These are phyloP conservation scores for Pocota personata DNA, from an alignment of 2,888 invertebrate species.

Conservation along the genomic window DNA sequence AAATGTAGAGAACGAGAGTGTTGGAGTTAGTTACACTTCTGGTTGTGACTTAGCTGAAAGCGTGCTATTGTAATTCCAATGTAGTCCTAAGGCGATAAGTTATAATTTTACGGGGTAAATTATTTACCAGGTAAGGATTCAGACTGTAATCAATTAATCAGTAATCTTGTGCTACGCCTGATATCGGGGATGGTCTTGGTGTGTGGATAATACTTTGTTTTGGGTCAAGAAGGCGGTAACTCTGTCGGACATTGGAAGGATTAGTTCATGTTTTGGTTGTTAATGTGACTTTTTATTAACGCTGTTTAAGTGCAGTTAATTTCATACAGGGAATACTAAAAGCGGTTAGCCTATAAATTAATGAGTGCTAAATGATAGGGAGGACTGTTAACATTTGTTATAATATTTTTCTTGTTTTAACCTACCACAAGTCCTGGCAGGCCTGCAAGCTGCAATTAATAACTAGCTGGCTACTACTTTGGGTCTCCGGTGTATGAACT, in stretches of 20 bases:
- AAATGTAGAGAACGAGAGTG: background rate
- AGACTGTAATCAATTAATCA: slow-evolving; percentile 68
- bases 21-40: slow-evolving; percentile 16
- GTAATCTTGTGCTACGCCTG: slow-evolving; percentile 40
- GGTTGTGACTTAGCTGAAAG: slow-evolving; percentile 20
- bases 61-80: slow-evolving; percentile 66
- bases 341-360: background rate
- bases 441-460: no score
- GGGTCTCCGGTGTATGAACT: no score
- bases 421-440: no score
- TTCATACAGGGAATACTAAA: background rate
- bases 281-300: slow-evolving; percentile 31
- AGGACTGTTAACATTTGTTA: no score
- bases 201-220: slow-evolving; percentile 27
- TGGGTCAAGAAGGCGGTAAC: slow-evolving; percentile 23
- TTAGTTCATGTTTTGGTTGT: slow-evolving; percentile 8
- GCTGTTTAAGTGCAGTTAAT: slow-evolving; percentile 17
- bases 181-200: background rate
- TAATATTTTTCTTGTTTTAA: no score
- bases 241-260: slow-evolving; percentile 4
- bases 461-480: no score
- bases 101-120: slow-evolving; percentile 63
- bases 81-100: slow-evolving; percentile 58
- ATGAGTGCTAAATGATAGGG: background rate
- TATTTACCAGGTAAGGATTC: slow-evolving; percentile 48